A percentile compares a stretch with the other conserved stretches of the same genome.
Evolutionary conservation across 2,888 invertebrate genomes (phyloP).

Genomic region (Mesorhabditis spiculigera): DNA sequence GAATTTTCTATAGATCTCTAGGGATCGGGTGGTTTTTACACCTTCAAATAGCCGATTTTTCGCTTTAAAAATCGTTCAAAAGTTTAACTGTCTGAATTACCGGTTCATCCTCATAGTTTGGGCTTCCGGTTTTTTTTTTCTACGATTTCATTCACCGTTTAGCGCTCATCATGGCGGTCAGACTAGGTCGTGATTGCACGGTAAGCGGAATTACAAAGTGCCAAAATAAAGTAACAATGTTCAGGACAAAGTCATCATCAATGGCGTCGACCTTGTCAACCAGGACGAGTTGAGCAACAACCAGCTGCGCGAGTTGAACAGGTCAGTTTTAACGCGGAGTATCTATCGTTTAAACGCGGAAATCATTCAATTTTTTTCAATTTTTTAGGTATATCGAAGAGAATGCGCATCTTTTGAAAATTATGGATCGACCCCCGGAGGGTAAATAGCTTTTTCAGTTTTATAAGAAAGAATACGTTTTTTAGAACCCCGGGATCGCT

Average conservation of each 20-base stretch:
- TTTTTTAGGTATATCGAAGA: slow-evolving; percentile 31
- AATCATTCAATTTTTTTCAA: background rate
- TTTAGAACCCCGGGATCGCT: background rate
- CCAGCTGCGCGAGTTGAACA: slow-evolving; percentile 44
- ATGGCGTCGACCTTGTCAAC: slow-evolving; percentile 53
- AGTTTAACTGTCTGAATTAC: no score
- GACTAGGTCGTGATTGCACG: slow-evolving; percentile 6
- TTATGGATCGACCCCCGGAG: slow-evolving; percentile 27
- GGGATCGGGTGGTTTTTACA: no score
- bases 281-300: slow-evolving; percentile 47
- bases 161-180: background rate
- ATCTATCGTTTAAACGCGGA: background rate
- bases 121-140: no score
- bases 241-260: slow-evolving; percentile 52
- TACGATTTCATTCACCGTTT: no score
- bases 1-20: no score
- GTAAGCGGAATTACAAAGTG: no score
- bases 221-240: slow-evolving; percentile 8
- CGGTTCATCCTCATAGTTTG: no score
- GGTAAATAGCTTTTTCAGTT: background rate
- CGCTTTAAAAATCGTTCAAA: no score
- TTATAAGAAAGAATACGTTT: no score
- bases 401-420: slow-evolving; percentile 33
- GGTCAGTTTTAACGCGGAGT: slow-evolving; percentile 9
- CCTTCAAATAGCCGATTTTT: no score